Evolutionary conservation across 2,888 invertebrate genomes (phyloP), one percentile per base, ranked within the genome.

Genomic region (Hirtodrosophila confusa): DNA sequence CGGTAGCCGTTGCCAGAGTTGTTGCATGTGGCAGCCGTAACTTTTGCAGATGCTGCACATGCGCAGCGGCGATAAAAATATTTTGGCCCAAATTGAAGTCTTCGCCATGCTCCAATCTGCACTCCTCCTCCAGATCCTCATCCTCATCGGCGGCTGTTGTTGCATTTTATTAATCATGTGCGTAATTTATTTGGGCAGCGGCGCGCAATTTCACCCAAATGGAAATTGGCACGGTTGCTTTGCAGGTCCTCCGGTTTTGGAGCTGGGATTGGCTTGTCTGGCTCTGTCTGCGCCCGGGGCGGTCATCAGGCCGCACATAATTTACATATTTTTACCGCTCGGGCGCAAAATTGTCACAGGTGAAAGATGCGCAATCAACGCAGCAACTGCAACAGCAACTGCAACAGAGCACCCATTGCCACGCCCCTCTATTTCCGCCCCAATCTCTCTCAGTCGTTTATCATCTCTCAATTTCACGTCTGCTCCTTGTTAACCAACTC

Each of bases 111-210:
- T 31, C 0, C 31, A 31, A 31, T 31, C 57, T 65, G 17, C 41
- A 24, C 33, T 31, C 10, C 35, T 17, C 17, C 17, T 24, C 24
- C 3, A 6, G 27, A 5, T 27, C 40, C 12, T 36, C 17, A 54
- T 61, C 47, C 51, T 51, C 67, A 53, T 55, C 78, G 56, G 58
- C 70, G 31, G 69, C 72, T 62, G 43, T 61, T 75, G 57, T 64
- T 67, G 71, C 70, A 65, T 80, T 88, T 88, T 88, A 86, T 88
- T 88, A 86, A 86, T 88, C 88, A 86, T 78, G 78, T 78, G 80
- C 80, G 86, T 88, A 88, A 86, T 86, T 86, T 88, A 86, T 86
- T 88, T 88, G 85, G 84, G 80, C 88, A 84, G 83, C 75, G 64
- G 67, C 58, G 62, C 71, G 51, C 77, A 85, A 88, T 84, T 88